These are phyloP conservation scores for Elephas maximus DNA, from an alignment of 2,113 vertebrate genomes.

Conservation along the genomic window DNA sequence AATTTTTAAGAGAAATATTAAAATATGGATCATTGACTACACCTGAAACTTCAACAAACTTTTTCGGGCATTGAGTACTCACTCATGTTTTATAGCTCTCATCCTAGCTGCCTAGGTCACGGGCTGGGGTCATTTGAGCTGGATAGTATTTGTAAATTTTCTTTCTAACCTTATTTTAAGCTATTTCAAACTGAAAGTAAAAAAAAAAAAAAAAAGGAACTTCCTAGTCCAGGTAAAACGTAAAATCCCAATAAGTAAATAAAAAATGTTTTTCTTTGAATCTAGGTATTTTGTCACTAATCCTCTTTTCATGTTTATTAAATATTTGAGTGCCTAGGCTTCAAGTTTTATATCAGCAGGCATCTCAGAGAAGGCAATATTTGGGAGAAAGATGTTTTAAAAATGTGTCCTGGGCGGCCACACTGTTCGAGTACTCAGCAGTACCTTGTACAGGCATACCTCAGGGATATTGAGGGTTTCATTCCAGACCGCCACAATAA, in stretches of 20 bases:
- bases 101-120: background rate
- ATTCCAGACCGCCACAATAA: too few species aligned
- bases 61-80: background rate
- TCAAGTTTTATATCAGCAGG: background rate
- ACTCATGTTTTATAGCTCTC: background rate
- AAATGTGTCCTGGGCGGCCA: background rate
- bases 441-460: too few species aligned
- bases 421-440: background rate
- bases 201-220: background rate
- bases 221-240: background rate
- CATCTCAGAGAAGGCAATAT: background rate
- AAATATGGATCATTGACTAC: background rate
- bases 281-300: background rate
- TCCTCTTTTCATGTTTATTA: background rate
- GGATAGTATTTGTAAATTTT: background rate
- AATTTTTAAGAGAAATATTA: constrained; percentile 38
- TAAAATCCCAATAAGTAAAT: background rate
- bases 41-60: background rate
- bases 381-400: background rate
- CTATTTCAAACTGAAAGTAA: background rate
- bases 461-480: too few species aligned
- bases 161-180: background rate
- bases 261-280: background rate
- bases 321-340: constrained; percentile 17
- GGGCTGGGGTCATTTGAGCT: background rate